Conservation (phyloP, 2,113 vertebrate species). For the Phaethornis superciliosus region DNA sequence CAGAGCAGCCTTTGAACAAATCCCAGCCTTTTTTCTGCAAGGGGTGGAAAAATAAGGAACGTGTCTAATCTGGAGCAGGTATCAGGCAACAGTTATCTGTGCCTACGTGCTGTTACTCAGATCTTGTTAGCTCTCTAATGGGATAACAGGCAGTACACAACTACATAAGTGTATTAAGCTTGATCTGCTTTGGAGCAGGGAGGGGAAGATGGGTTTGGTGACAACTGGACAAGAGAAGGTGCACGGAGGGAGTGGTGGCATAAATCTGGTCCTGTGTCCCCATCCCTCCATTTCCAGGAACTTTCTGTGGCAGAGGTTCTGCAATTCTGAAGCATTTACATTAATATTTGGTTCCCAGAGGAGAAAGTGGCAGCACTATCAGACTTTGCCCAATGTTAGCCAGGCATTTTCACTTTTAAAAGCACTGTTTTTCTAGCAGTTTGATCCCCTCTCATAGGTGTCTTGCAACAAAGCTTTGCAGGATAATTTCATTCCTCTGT, state of each 20-base stretch:
- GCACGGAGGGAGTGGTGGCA: neutral
- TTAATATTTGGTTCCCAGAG: neutral
- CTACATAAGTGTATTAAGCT: constrained; percentile 50
- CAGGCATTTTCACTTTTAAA: neutral
- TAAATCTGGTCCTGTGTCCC: neutral
- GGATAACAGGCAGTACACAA: constrained; percentile 64
- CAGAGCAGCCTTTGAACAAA: constrained; percentile 52
- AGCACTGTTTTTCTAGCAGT: neutral
- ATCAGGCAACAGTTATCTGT: constrained; percentile 6
- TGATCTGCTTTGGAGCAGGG: constrained; percentile 42
- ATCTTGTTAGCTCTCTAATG: constrained; percentile 56
- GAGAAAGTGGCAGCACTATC: neutral
- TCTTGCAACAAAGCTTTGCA: neutral
- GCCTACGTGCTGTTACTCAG: constrained; percentile 70
- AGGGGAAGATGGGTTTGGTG: neutral
- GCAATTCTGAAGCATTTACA: neutral
- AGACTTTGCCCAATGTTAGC: neutral
- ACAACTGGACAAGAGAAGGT: neutral
- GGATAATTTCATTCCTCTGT: neutral
- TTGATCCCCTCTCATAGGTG: neutral
- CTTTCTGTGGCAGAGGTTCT: neutral
- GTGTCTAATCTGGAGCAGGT: constrained; percentile 15
- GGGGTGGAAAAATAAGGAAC: constrained; percentile 27
- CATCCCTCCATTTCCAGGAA: neutral
- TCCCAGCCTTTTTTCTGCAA: neutral